phyloP scores from a whole-genome alignment of 2,888 invertebrate genomes.

The Monoplex corrugatus region DNA sequence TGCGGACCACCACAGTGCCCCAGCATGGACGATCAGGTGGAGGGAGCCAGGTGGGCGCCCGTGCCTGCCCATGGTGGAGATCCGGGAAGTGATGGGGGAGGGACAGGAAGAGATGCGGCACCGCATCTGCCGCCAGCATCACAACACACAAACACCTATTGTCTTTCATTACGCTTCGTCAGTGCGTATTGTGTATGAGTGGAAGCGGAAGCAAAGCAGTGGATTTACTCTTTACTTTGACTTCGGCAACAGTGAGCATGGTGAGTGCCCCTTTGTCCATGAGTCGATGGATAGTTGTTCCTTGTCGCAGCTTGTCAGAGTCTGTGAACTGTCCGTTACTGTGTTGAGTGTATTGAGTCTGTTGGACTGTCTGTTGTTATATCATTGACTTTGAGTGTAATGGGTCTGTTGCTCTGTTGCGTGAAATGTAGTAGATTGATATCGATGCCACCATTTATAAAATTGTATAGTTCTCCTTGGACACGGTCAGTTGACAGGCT shows the following conservation, averaged over 20 bases:
- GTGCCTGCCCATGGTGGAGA: slow-evolving; percentile 46
- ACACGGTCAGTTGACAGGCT: no score
- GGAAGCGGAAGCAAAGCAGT: slow-evolving; percentile 41
- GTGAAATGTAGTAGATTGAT: no score
- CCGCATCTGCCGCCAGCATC: slow-evolving; percentile 35
- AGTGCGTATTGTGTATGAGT: slow-evolving; percentile 44
- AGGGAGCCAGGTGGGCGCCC: neutral
- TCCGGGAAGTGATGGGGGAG: slow-evolving; percentile 40
- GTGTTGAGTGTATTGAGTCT: no score
- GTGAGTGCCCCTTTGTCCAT: neutral
- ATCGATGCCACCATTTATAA: no score
- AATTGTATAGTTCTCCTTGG: no score
- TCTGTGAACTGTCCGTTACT: no score
- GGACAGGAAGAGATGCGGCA: slow-evolving; percentile 38
- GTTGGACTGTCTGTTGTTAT: no score
- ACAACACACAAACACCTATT: slow-evolving; percentile 36
- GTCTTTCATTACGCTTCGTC: slow-evolving; percentile 50
- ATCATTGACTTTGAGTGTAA: no score
- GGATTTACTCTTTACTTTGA: slow-evolving; percentile 51
- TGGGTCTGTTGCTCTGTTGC: no score
- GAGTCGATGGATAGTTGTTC: no score
- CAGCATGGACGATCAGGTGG: neutral
- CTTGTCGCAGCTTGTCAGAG: no score
- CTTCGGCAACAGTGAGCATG: slow-evolving; percentile 32
- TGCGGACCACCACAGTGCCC: neutral